Evolutionary conservation across 2,888 invertebrate species (phyloP).

Genomic region (Ypsolopha sequella): DNA sequence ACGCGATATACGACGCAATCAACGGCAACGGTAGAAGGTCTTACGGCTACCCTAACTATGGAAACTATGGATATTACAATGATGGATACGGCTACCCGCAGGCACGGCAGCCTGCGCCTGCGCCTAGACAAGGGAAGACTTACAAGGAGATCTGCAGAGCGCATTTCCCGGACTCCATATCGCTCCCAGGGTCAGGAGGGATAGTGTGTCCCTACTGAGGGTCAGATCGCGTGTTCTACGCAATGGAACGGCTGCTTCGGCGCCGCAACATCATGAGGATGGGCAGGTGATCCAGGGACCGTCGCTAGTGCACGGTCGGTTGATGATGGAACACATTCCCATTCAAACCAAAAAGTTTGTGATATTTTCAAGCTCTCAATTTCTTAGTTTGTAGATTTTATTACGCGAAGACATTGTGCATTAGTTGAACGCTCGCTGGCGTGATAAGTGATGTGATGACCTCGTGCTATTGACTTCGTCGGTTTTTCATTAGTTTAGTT

Average conservation of each 20-base stretch:
- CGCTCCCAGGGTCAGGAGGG: constrained; percentile 64
- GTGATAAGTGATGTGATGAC: constrained; percentile 43
- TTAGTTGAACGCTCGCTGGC: constrained; percentile 11
- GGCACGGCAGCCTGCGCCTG: constrained; percentile 20
- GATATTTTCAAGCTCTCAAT: background rate
- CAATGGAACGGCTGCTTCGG: constrained; percentile 60
- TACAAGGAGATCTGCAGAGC: constrained; percentile 80
- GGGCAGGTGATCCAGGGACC: constrained; percentile 28
- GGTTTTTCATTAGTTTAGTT: constrained; percentile 26
- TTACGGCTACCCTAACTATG: constrained; percentile 42
- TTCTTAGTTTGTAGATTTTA: background rate
- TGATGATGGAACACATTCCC: background rate
- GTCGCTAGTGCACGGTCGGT: background rate
- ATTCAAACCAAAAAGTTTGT: background rate
- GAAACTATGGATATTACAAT: constrained; percentile 31
- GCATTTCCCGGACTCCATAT: constrained; percentile 69
- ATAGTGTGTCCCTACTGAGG: constrained; percentile 75
- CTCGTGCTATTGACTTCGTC: constrained; percentile 48
- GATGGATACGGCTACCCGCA: constrained; percentile 20
- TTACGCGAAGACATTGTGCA: background rate
- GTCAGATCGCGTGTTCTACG: constrained; percentile 69
- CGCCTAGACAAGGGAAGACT: constrained; percentile 56
- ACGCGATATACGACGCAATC: constrained; percentile 57
- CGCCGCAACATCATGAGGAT: constrained; percentile 65
- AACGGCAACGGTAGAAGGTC: constrained; percentile 49